Conservation (phyloP, 2,888 invertebrate genomes). For the Lapara coniferarum region DNA sequence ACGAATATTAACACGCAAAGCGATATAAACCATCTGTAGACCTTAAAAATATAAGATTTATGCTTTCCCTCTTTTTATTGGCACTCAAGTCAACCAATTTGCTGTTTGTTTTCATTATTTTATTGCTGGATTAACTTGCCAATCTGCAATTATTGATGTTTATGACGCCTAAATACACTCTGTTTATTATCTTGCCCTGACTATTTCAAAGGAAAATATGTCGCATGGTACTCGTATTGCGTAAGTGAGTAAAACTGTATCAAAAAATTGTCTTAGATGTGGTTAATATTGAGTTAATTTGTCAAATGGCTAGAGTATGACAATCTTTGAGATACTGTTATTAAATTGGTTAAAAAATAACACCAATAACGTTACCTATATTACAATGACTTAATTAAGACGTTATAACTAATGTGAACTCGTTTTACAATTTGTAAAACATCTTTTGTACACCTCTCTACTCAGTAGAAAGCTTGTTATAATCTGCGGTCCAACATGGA, state of each 20-base stretch:
- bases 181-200: slow-evolving; percentile 40
- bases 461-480: no score
- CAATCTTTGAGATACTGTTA: neutral
- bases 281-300: neutral
- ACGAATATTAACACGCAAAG: slow-evolving; percentile 26
- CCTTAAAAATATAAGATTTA: slow-evolving; percentile 30
- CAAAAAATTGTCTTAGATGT: neutral
- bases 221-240: slow-evolving; percentile 28
- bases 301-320: neutral
- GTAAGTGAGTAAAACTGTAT: slow-evolving; percentile 26
- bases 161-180: slow-evolving; percentile 34
- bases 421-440: no score
- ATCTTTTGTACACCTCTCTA: no score
- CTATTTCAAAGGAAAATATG: slow-evolving; percentile 36
- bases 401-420: no score
- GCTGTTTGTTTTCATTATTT: slow-evolving; percentile 31
- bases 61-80: slow-evolving; percentile 36
- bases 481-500: no score
- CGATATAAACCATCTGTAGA: slow-evolving; percentile 32
- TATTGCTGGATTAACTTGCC: slow-evolving; percentile 38
- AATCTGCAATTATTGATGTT: slow-evolving; percentile 43
- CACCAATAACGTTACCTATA: no score
- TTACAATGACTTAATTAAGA: no score
- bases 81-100: slow-evolving; percentile 33
- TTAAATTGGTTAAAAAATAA: no score